Base-by-base conservation (phyloP, 2,888 invertebrate species). In the Sepioteuthis lessoniana region DNA sequence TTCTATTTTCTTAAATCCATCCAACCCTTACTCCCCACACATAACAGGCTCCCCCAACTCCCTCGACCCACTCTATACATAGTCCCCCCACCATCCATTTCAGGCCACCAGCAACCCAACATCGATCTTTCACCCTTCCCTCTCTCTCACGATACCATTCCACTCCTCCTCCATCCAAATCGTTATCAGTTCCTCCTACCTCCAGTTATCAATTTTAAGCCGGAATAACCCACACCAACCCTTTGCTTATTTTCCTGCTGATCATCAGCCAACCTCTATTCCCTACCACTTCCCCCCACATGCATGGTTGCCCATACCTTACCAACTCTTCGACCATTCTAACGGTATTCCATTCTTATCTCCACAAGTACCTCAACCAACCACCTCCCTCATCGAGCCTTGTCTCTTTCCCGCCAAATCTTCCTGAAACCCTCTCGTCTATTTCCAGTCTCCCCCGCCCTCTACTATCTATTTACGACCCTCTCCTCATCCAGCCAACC, bases 131-230 rank as follows among this genome's bases (percentile, higher is more conserved):
- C 35, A n/a, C 76, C n/a, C 76, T 35, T 16, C 19, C 76, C 76
- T 1, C n/a, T 7, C 31, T 25, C 21, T 60, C 19, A 8, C 47
- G 13, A 47, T 47, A 13, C 60, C 60, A 31, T 60, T 35, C 35
- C 13, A 16, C 76, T 7, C n/a, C n/a, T n/a, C 19, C 76, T 76
- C 76, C n/a, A 35, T 76, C 76, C 3, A 10, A 76, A 76, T 76
- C 76, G 76, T 76, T 76, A 76, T 76, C 76, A 76, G n/a, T 76
- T 76, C 76, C 35, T 76, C 4, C 76, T n/a, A n/a, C 76, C 31
- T n/a, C 76, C 35, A 76, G 76, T 76, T 76, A 76, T 76, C 76
- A 76, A 76, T 76, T 76, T 76, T 76, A 55, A 76, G 76, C 76
- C 76, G 16, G 76, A 76, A 76, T 76, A 76, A n/a, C n/a, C n/a